Base-by-base conservation (phyloP, 2,888 invertebrate genomes). In the Entomobrya multifasciata region DNA sequence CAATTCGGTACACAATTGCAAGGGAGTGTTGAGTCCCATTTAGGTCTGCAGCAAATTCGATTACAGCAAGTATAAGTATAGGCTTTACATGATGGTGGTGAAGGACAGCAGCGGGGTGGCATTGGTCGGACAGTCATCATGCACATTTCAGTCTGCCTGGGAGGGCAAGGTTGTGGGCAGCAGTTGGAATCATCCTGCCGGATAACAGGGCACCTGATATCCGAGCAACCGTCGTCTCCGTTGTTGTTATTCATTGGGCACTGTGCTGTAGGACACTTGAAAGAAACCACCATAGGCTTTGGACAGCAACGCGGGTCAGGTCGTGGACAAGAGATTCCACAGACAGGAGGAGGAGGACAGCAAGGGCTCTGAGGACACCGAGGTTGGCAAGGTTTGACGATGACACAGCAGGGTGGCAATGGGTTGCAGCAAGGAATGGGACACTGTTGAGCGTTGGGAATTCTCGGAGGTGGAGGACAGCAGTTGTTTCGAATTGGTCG, bases 391-490 rank as follows among this genome's bases (percentile, higher is more conserved):
- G 88, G 86, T 62, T 87, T 88, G 17, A 89, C 88, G 36, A 87
- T 87, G n/a, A 89, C 83, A 47, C 88, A 89, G 25, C 88, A 89
- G n/a, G 89, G 89, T 44, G 89, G 89, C n/a, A 87, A 49, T 15
- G 89, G 89, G 55, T 89, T 89, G 83, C 89, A 89, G 25, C 88
- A 88, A 27, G 88, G 88, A 36, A 86, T 86, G 11, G 88, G 88
- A 74, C 88, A 88, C 82, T 78, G 88, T 20, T 81, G 49, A 47
- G 55, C 81, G 36, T 30, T 79, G 13, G 62, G 88, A 25, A 86
- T 77, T 55, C 25, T 89, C n/a, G 87, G 84, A 25, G 89, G 88
- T 67, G 89, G 89, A 17, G 90, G 90, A 60, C 89, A 89, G 60
- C 90, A 90, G 41, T 87, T 87, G 49, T 87, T 86, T 13, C 88